phyloP scores from a whole-genome alignment of 2,888 invertebrate species.

The Merodon equestris region DNA sequence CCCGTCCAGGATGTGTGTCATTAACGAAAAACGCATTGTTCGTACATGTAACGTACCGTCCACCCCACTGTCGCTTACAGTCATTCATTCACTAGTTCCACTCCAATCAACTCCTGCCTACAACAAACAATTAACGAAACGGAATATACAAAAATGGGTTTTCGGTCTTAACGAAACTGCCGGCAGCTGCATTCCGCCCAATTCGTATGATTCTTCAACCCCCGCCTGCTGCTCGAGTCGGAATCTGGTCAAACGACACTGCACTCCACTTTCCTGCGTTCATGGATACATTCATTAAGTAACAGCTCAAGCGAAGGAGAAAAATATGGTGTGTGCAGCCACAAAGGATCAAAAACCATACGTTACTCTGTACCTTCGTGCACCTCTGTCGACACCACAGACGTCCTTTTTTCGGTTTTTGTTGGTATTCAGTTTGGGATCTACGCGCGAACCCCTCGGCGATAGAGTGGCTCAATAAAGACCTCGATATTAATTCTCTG shows the following conservation, averaged over 20 bases:
- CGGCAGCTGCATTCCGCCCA: constrained; percentile 62
- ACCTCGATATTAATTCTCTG: constrained; percentile 56
- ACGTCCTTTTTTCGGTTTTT: constrained; percentile 14
- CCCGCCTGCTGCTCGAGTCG: not conserved
- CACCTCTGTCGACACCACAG: constrained; percentile 32
- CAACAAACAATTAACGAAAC: constrained; percentile 31
- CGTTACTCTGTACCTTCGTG: constrained; percentile 34
- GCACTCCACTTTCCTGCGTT: constrained; percentile 14
- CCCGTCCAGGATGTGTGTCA: constrained; percentile 49
- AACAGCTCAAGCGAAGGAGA: constrained; percentile 57
- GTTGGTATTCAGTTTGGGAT: constrained; percentile 22
- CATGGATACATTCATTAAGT: constrained; percentile 62
- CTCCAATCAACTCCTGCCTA: constrained; percentile 14
- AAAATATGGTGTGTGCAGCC: constrained; percentile 56
- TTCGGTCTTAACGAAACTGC: constrained; percentile 51
- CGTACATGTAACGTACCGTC: constrained; percentile 3
- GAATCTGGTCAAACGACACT: constrained; percentile 53
- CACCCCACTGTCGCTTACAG: too few relatives aligned
- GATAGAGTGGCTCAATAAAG: constrained; percentile 62
- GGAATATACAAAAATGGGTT: constrained; percentile 34
- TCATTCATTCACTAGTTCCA: not conserved
- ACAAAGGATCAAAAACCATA: constrained; percentile 68
- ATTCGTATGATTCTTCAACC: constrained; percentile 16
- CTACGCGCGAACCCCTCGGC: constrained; percentile 40
- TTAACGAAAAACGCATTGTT: constrained; percentile 36